Evolutionary conservation across 2,888 invertebrate genomes (phyloP).

Genomic region (Cynaeus angustus): DNA sequence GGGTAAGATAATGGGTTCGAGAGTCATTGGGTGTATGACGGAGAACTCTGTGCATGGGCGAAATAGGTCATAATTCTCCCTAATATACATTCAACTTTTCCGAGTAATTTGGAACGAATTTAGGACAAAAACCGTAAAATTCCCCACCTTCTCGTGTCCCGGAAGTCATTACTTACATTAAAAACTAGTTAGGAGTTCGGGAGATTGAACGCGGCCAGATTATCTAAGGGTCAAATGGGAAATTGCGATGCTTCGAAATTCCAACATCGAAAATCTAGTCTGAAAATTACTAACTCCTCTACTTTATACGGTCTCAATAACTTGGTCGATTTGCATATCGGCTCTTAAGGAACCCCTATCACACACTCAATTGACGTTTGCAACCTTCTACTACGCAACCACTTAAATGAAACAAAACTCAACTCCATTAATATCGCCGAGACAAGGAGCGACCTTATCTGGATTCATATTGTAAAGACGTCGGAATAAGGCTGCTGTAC

Average conservation of each 20-base stretch:
- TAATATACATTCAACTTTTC: constrained; percentile 58
- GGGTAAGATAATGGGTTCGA: constrained; percentile 25
- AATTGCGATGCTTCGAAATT: constrained; percentile 58
- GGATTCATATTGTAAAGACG: constrained; percentile 38
- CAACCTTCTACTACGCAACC: constrained; percentile 37
- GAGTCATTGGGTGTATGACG: constrained; percentile 23
- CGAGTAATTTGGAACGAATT: constrained; percentile 58
- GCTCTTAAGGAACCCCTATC: constrained; percentile 47
- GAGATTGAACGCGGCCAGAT: constrained; percentile 60
- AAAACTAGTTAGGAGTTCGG: constrained; percentile 63
- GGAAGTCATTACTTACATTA: constrained; percentile 64
- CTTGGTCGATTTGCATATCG: constrained; percentile 48
- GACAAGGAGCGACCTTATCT: constrained; percentile 39
- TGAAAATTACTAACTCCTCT: constrained; percentile 51
- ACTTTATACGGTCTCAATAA: constrained; percentile 49
- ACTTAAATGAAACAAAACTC: constrained; percentile 44
- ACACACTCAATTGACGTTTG: constrained; percentile 47
- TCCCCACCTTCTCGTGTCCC: constrained; percentile 58
- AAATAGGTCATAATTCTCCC: constrained; percentile 55
- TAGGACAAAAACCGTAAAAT: constrained; percentile 62
- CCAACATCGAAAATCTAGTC: constrained; percentile 55
- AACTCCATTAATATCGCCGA: constrained; percentile 43
- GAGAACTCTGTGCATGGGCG: constrained; percentile 40
- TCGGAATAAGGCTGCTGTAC: constrained; percentile 24
- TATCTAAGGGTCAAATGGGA: constrained; percentile 61